Percentiles rank a stretch among this genome's conserved stretches.
Evolutionary conservation across 1,140 invertebrate species (phyloP).

Genomic region (Rhynchophorus ferrugineus): DNA sequence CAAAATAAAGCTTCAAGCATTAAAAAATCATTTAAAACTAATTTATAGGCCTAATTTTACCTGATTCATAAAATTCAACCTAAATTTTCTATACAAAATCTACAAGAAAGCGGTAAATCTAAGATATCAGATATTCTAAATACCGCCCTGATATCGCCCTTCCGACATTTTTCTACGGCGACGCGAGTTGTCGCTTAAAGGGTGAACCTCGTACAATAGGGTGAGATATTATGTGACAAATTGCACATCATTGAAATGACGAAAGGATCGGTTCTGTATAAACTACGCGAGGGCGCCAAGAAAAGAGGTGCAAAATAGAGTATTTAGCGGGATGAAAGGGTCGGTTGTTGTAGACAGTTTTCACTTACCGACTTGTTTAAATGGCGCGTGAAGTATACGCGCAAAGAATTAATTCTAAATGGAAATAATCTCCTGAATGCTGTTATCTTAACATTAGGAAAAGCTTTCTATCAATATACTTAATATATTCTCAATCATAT

Average conservation of each 20-base stretch:
- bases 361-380: slow-evolving; percentile 22
- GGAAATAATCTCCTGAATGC: slow-evolving; percentile 10
- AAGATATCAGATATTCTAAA: neutral
- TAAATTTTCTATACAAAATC: too few relatives aligned
- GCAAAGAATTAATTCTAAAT: slow-evolving; percentile 25
- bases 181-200: slow-evolving; percentile 16
- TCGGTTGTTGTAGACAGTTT: slow-evolving; percentile 23
- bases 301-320: slow-evolving; percentile 30
- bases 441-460: slow-evolving; percentile 5
- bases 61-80: too few relatives aligned
- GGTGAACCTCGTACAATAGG: slow-evolving; percentile 24
- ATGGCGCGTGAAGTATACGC: too few relatives aligned
- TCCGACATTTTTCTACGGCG: too few relatives aligned
- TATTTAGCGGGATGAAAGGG: slow-evolving; percentile 31
- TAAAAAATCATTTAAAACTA: too few relatives aligned
- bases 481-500: too few relatives aligned
- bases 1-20: too few relatives aligned
- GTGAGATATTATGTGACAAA: slow-evolving; percentile 39
- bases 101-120: too few relatives aligned
- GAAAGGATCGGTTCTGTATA: slow-evolving; percentile 20
- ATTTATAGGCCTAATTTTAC: too few relatives aligned
- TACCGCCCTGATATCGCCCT: slow-evolving; percentile 3
- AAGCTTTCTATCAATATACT: too few relatives aligned
- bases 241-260: slow-evolving; percentile 38
- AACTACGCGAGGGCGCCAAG: slow-evolving; percentile 19